Percentiles rank a stretch among this genome's conserved stretches.
Conservation (phyloP, 2,888 invertebrate species). For the Cyclophora albipunctata region DNA sequence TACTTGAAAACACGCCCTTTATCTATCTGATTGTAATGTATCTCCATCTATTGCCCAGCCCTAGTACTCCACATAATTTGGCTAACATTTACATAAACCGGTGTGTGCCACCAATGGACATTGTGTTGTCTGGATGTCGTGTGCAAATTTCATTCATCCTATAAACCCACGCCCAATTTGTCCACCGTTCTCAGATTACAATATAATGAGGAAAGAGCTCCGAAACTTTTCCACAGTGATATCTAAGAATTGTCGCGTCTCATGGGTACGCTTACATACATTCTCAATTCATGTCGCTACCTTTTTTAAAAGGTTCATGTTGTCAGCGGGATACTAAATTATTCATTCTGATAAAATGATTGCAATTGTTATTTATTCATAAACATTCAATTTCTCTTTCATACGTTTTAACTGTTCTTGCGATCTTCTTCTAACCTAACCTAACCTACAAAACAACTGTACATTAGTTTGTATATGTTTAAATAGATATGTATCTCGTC, state of each 20-base stretch:
- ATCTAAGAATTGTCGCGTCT: conserved; percentile 23
- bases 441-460: no score
- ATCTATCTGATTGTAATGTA: no score
- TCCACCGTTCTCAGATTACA: conserved; percentile 44
- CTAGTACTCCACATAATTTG: conserved; percentile 12
- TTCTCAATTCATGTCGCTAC: conserved; percentile 13
- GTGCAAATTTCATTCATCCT: conserved; percentile 57
- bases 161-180: conserved; percentile 58
- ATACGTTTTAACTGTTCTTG: no score
- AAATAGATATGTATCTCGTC: no score
- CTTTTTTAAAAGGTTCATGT: conserved; percentile 8
- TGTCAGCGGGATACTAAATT: no score
- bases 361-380: no score
- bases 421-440: no score
- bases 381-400: no score
- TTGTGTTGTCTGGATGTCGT: conserved; percentile 25
- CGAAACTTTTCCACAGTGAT: conserved; percentile 28
- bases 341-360: no score
- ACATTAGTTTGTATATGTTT: no score
- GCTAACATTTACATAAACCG: conserved; percentile 26
- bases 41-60: conserved; percentile 1
- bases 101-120: conserved; percentile 27
- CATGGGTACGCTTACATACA: conserved; percentile 12
- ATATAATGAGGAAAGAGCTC: conserved; percentile 49
- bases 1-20: no score